Base-by-base conservation (phyloP, 2,888 invertebrate genomes). In the Archaeoteleia sp. region DNA sequence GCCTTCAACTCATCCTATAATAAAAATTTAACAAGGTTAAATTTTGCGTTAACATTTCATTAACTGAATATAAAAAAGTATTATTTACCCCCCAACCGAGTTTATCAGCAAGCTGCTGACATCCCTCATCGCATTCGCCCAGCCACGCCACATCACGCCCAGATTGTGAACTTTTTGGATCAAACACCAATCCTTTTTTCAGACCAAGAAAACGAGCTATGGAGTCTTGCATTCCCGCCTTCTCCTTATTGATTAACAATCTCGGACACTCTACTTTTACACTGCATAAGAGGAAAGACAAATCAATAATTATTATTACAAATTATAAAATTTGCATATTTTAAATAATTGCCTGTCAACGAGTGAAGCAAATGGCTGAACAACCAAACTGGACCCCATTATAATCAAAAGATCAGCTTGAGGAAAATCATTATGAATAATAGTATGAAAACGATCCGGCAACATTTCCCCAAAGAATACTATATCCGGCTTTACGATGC, bases 391-490 rank as follows among this genome's bases (percentile, higher is more conserved):
- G 0, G 98, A 97, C 0, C 98, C 98, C 91, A 98, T 93, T 15
- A 98, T 93, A 55, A 98, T 94, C 14, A 98, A 88, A 78, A 98
- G 87, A 86, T 98, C 97, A 82, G 97, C 97, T 57, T 92, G 87
- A 32, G 89, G 87, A 81, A 98, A 95, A 86, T 98, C 97, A 74
- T 87, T 86, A 13, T 88, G 87, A 6, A 92, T 88, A 70, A 90
- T 88, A 3, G 84, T 81, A 74, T 93, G 92, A 82, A 97, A 98
- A 70, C 91, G 88, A 0, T 88, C 86, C 0, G 98, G 97, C 9
- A 98, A 88, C 81, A 90, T 90, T 87, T 98, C 97, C 0, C 97
- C 97, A 85, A 97, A 98, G 87, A 98, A 97, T 8, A 97, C 93
- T 74, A 98, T 95, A 80, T 98, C 97, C 5, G 97, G 97, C 84